Evolutionary conservation across 2,888 invertebrate genomes (phyloP), one percentile per base, ranked within the genome.

Genomic region (Meta bourneti): DNA sequence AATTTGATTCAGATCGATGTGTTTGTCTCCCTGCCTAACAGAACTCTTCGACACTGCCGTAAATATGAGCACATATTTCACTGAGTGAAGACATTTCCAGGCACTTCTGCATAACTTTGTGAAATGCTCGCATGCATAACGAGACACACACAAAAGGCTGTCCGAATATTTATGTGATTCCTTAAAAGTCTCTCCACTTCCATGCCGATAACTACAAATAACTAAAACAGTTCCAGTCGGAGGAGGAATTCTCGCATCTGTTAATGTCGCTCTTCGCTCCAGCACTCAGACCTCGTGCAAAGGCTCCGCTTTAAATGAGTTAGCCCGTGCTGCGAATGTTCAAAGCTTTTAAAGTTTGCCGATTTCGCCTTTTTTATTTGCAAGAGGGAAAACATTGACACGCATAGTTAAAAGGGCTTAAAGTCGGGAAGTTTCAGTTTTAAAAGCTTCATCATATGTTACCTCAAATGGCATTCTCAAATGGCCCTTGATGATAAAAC

Each of bases 401-500:
- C 79, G 79, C 79, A 79, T 20, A 34, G 54, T 79, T 61, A 72
- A 9, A 20, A 79, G 79, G 61, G 13, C 52, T 77, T 77, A 51
- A 61, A 61, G 61, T 13, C 9, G 61, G 20, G 54, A 61, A 79
- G 61, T 79, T 79, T 34, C 61, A 20, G 34, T 54, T 79, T 61
- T 79, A 61, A 79, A 79, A 79, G 79, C 79, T 61, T 61, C 61
- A 61, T 61, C 79, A 79, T 79, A 61, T 20, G 79, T 79, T 79
- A 79, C 20, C 79, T 54, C 61, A 61, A 79, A 79, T 79, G 79
- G 79, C 20, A 16, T 61, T 61, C 61, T 79, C 54, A 79, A 61
- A 54, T 79, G 61, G 19, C 20, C 61, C 61, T 61, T 61, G 79
- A 61, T 79, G 79, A 79, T 79, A 79, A 79, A 61, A 79, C 13